Conservation (phyloP, 1,140 invertebrate species). For the Bombyx mandarina region DNA sequence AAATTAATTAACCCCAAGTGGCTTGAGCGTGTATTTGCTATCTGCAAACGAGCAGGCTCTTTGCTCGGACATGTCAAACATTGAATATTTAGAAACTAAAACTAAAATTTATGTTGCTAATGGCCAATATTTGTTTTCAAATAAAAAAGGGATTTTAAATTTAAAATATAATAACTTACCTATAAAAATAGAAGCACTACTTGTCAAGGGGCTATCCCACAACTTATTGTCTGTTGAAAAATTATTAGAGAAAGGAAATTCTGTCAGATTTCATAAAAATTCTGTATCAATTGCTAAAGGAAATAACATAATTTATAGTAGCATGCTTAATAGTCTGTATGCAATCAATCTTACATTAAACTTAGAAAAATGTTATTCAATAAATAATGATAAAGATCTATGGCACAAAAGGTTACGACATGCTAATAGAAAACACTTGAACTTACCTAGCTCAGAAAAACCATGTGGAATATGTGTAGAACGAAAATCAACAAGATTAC, state of each 20-base stretch:
- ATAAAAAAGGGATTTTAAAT: conserved; percentile 10
- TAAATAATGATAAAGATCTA: too few species aligned
- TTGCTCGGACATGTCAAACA: conserved; percentile 10
- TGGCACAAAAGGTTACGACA: conserved; percentile 14
- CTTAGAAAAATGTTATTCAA: background rate
- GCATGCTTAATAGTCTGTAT: background rate
- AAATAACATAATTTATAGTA: background rate
- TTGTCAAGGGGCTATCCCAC: conserved; percentile 10
- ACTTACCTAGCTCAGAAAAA: conserved; percentile 6
- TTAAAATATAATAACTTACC: background rate
- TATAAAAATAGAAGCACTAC: conserved; percentile 2
- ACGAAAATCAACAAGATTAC: conserved; percentile 14
- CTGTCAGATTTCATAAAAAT: conserved; percentile 1
- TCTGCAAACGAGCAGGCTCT: background rate
- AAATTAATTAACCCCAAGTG: too few species aligned
- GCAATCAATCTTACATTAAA: background rate
- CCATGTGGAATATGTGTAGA: conserved; percentile 8
- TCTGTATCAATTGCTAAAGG: background rate
- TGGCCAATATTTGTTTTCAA: conserved; percentile 7
- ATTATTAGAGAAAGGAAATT: conserved; percentile 5
- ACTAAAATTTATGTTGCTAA: conserved; percentile 14
- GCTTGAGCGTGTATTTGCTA: too few species aligned
- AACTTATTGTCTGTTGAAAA: conserved; percentile 16
- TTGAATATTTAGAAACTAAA: conserved; percentile 10
- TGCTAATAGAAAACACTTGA: conserved; percentile 6